Percentiles rank a stretch among this genome's conserved stretches.
Conservation (phyloP, 2,797 vertebrate genomes). For the Botia kubotai region DNA sequence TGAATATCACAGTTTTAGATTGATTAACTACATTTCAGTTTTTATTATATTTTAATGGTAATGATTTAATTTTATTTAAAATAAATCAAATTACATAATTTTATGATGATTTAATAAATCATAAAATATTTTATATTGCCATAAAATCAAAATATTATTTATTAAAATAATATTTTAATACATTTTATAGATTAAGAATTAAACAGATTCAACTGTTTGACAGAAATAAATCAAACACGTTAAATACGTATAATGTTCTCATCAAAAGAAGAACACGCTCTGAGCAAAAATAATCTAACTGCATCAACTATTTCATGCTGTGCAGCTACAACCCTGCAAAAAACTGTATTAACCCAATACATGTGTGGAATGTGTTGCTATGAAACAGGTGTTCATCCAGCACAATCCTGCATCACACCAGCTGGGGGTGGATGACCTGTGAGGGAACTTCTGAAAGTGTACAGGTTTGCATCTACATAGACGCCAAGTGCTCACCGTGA, state of each 20-base stretch:
- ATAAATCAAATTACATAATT: too few relatives aligned
- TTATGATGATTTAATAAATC: too few relatives aligned
- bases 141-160: too few relatives aligned
- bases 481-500: conserved; percentile 1
- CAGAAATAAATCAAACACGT: too few relatives aligned
- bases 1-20: too few relatives aligned
- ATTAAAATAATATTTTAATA: too few relatives aligned
- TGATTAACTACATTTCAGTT: too few relatives aligned
- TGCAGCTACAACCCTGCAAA: conserved; percentile 18
- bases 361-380: background rate
- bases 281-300: background rate
- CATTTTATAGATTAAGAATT: too few relatives aligned
- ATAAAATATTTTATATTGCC: too few relatives aligned
- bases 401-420: background rate
- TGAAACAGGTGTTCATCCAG: conserved; percentile 2
- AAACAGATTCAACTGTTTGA: too few relatives aligned
- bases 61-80: too few relatives aligned
- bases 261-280: background rate
- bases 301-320: background rate
- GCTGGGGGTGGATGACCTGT: background rate
- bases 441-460: background rate
- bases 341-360: conserved; percentile 13
- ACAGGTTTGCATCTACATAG: conserved; percentile 27
- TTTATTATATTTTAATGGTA: too few relatives aligned
- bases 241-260: background rate